Conservation (phyloP, 2,797 vertebrate genomes). For the Catharus ustulatus region DNA sequence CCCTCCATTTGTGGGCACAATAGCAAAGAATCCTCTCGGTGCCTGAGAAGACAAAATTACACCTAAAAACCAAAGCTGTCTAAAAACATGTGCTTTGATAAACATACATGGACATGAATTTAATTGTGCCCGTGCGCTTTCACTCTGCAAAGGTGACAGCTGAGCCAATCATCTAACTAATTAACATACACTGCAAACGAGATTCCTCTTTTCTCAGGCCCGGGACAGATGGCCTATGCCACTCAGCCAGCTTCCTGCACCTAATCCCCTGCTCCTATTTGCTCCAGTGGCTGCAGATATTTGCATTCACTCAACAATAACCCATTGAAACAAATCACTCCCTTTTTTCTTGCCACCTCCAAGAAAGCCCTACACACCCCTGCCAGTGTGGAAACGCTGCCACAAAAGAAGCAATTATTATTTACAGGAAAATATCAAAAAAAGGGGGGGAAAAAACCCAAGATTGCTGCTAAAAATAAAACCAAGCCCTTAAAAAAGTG, state of each 20-base stretch:
- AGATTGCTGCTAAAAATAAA: constrained; percentile 5
- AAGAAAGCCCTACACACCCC: constrained; percentile 39
- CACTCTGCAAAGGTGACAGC: constrained; percentile 68
- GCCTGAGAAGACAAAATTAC: constrained; percentile 53
- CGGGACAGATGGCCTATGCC: constrained; percentile 75
- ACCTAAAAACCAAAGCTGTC: constrained; percentile 18
- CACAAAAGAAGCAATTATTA: constrained; percentile 63
- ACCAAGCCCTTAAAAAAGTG: background rate
- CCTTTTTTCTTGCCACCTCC: constrained; percentile 60
- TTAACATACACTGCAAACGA: constrained; percentile 76
- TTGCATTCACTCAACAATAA: constrained; percentile 74
- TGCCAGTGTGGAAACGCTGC: constrained; percentile 45
- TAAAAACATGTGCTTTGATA: constrained; percentile 56
- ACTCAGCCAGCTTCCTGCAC: constrained; percentile 69
- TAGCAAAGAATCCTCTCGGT: constrained; percentile 21
- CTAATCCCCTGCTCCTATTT: constrained; percentile 72
- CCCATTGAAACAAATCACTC: constrained; percentile 71
- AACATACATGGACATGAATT: constrained; percentile 58
- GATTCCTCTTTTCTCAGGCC: constrained; percentile 73
- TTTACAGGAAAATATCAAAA: constrained; percentile 45
- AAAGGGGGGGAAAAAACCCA: background rate
- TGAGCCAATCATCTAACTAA: constrained; percentile 72
- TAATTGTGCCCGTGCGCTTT: constrained; percentile 58
- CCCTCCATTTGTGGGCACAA: constrained; percentile 12
- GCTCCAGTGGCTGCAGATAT: constrained; percentile 68